These are phyloP conservation scores for Diaphora mendica DNA, from an alignment of 2,888 invertebrate species.

Conservation along the genomic window DNA sequence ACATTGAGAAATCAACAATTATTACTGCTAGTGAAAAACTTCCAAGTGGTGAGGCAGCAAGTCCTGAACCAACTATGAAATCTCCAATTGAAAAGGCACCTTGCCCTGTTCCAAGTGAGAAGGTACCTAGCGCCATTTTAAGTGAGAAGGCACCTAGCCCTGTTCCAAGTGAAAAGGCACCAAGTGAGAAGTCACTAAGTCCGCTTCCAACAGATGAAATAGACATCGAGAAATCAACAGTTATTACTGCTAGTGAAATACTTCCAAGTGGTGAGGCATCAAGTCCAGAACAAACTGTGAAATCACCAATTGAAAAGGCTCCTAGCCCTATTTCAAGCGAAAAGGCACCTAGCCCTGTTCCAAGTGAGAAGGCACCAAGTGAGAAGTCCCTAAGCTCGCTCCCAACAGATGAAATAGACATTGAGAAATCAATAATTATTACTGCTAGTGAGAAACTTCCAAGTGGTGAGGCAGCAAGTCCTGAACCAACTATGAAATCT, in stretches of 20 bases:
- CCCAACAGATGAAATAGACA: neutral
- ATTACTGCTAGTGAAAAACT: neutral
- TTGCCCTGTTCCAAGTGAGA: conserved; percentile 18
- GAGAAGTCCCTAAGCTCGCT: neutral
- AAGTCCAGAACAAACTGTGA: conserved; percentile 6
- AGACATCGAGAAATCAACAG: too few species aligned
- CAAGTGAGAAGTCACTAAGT: neutral
- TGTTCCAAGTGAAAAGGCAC: neutral
- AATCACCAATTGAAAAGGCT: neutral
- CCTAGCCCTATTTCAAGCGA: too few species aligned
- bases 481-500: conserved; percentile 3
- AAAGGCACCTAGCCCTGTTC: too few species aligned
- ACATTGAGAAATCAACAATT: conserved; percentile 5
- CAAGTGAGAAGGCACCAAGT: conserved; percentile 8
- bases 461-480: conserved; percentile 3
- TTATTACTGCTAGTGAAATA: neutral
- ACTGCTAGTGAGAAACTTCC: neutral
- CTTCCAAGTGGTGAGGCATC: conserved; percentile 18
- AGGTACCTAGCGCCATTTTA: neutral
- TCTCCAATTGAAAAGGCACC: neutral
- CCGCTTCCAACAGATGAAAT: conserved; percentile 18
- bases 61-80: conserved; percentile 7
- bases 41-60: neutral
- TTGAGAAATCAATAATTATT: too few species aligned
- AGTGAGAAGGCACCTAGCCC: conserved; percentile 19